A percentile compares a stretch with the other conserved stretches of the same genome.
phyloP scores from a whole-genome alignment of 2,888 invertebrate species.

The Drosophila suboccidentalis region DNA sequence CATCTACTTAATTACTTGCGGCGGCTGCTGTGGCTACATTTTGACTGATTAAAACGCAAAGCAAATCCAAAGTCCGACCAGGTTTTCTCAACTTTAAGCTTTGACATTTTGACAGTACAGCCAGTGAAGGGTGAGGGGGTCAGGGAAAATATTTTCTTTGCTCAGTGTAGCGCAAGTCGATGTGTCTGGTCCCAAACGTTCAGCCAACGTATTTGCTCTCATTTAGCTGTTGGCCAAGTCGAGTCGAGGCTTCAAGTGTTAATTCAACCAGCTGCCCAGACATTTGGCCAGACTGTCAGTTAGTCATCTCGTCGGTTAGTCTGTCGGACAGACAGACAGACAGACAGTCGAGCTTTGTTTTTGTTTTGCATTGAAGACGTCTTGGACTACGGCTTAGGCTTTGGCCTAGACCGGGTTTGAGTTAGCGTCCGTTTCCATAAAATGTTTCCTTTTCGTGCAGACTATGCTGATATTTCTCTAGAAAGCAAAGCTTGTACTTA shows the following conservation, averaged over 20 bases:
- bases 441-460: not conserved
- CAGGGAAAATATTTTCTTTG: constrained; percentile 73
- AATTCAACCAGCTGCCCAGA: constrained; percentile 54
- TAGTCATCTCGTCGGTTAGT: constrained; percentile 3
- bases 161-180: constrained; percentile 64
- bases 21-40: constrained; percentile 44
- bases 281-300: constrained; percentile 9
- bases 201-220: constrained; percentile 30
- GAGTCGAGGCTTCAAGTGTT: constrained; percentile 59
- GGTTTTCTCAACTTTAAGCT: constrained; percentile 52
- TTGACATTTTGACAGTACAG: constrained; percentile 59
- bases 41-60: constrained; percentile 64
- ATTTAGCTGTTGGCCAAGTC: constrained; percentile 27
- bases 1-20: constrained; percentile 52
- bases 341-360: constrained; percentile 17
- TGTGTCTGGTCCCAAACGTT: constrained; percentile 62
- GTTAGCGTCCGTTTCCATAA: constrained; percentile 10
- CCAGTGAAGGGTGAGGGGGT: not conserved
- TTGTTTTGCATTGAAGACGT: constrained; percentile 30
- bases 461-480: not conserved
- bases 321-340: not conserved
- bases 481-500: not conserved
- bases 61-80: constrained; percentile 25
- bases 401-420: not conserved
- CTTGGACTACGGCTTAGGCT: constrained; percentile 3